Conservation (phyloP, 2,888 invertebrate genomes). For the Polydrusus tereticollis region DNA sequence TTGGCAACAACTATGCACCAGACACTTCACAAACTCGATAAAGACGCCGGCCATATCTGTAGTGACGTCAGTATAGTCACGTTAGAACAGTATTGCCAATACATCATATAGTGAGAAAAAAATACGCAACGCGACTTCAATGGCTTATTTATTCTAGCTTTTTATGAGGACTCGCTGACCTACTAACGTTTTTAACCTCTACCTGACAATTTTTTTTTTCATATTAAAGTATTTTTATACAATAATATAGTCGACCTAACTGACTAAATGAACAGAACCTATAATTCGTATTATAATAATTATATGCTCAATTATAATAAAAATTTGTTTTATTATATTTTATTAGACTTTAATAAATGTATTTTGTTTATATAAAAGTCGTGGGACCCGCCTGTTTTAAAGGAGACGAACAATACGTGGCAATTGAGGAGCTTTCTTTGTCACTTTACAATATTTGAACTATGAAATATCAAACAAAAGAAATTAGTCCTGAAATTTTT, state of each 20-base stretch:
- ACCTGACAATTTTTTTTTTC: not conserved
- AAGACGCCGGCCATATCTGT: too few relatives aligned
- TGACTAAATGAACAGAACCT: conserved; percentile 58
- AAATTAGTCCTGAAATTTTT: not conserved
- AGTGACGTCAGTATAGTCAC: too few relatives aligned
- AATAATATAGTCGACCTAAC: conserved; percentile 58
- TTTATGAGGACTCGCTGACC: not conserved
- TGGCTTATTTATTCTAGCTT: too few relatives aligned
- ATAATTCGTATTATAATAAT: conserved; percentile 56
- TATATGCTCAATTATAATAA: conserved; percentile 60
- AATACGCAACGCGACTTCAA: too few relatives aligned
- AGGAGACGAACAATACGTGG: not conserved
- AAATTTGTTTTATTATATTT: conserved; percentile 52
- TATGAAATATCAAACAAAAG: not conserved
- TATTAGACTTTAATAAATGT: conserved; percentile 25
- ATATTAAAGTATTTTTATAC: conserved; percentile 48
- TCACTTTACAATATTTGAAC: not conserved
- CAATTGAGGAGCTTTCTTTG: not conserved
- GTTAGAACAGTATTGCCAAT: too few relatives aligned
- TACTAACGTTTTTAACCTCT: not conserved
- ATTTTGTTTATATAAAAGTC: conserved; percentile 58
- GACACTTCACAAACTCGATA: too few relatives aligned
- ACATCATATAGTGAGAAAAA: too few relatives aligned
- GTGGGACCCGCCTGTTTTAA: conserved; percentile 51
- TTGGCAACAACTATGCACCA: too few relatives aligned